Percentiles rank a stretch among this genome's conserved stretches.
phyloP scores from a whole-genome alignment of 2,797 vertebrate genomes.

The Mormyrops boulengeri region DNA sequence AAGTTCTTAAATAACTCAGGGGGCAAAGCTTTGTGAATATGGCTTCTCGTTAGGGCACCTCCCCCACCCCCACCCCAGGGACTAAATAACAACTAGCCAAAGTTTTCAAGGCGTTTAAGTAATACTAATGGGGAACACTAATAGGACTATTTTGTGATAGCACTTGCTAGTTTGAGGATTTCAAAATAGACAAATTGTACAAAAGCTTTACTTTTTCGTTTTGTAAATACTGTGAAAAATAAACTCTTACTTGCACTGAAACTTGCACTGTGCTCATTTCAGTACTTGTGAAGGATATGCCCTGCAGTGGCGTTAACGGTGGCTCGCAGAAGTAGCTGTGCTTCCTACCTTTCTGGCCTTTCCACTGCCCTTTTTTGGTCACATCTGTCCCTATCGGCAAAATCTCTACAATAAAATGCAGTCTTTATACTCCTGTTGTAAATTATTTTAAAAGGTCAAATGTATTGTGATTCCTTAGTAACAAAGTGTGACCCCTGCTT shows the following conservation, averaged over 20 bases:
- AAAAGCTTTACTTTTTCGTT: conserved; percentile 44
- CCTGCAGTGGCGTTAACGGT: neutral
- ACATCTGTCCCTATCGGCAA: neutral
- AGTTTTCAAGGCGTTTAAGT: conserved; percentile 32
- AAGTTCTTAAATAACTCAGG: conserved; percentile 49
- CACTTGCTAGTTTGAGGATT: conserved; percentile 36
- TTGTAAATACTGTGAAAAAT: conserved; percentile 69
- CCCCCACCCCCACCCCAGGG: conserved; percentile 30
- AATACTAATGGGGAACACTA: conserved; percentile 43
- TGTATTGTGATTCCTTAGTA: neutral
- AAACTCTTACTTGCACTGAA: conserved; percentile 63
- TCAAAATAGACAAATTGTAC: conserved; percentile 30
- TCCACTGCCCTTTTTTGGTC: neutral
- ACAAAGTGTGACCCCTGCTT: neutral
- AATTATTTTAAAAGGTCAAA: neutral
- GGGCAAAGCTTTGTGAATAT: conserved; percentile 49
- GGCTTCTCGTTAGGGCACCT: conserved; percentile 33
- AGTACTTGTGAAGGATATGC: neutral
- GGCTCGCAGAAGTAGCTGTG: neutral
- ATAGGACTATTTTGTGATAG: conserved; percentile 43
- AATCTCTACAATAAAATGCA: neutral
- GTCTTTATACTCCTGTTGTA: neutral
- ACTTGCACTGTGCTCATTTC: neutral
- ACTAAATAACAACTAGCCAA: conserved; percentile 32
- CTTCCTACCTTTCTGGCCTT: neutral